Evolutionary conservation across 2,797 vertebrate species (phyloP).

Genomic region (Poecilia picta): DNA sequence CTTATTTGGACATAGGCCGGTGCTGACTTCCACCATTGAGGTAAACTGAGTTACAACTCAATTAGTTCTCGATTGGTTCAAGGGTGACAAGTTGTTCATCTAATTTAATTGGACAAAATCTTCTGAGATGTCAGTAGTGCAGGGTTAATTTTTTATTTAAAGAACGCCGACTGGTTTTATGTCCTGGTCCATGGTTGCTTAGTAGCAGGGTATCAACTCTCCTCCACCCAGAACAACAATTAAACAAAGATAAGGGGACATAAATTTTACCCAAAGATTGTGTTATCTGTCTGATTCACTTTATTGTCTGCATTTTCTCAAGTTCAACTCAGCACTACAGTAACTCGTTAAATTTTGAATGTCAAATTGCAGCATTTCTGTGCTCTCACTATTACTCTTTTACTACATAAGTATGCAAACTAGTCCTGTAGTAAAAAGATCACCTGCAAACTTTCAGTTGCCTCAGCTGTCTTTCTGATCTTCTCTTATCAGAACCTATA

Average conservation of each 20-base stretch:
- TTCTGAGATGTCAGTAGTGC: conserved; percentile 24
- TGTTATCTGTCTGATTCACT: conserved; percentile 24
- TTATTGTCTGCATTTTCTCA: conserved; percentile 20
- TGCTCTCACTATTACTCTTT: conserved; percentile 26
- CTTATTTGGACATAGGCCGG: not conserved
- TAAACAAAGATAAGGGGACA: conserved; percentile 30
- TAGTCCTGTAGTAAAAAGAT: not conserved
- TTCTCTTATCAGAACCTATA: conserved; percentile 34
- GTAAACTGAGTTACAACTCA: not conserved
- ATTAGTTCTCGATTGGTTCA: not conserved
- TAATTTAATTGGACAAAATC: conserved; percentile 1
- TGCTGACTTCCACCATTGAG: not conserved
- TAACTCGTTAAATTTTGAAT: conserved; percentile 1
- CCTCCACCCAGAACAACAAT: conserved; percentile 20
- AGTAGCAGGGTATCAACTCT: conserved; percentile 56
- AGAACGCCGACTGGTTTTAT: conserved; percentile 70
- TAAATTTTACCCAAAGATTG: not conserved
- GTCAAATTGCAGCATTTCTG: conserved; percentile 26
- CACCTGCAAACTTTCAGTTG: not conserved
- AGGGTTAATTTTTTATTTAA: conserved; percentile 87
- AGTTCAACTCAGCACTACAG: conserved; percentile 7
- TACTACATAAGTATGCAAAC: conserved; percentile 37
- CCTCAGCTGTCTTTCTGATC: not conserved
- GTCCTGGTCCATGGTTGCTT: conserved; percentile 62
- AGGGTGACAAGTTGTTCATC: not conserved